Evolutionary conservation across 2,797 vertebrate genomes (phyloP), one percentile per base, ranked within the genome.

Genomic region (Menidia menidia): DNA sequence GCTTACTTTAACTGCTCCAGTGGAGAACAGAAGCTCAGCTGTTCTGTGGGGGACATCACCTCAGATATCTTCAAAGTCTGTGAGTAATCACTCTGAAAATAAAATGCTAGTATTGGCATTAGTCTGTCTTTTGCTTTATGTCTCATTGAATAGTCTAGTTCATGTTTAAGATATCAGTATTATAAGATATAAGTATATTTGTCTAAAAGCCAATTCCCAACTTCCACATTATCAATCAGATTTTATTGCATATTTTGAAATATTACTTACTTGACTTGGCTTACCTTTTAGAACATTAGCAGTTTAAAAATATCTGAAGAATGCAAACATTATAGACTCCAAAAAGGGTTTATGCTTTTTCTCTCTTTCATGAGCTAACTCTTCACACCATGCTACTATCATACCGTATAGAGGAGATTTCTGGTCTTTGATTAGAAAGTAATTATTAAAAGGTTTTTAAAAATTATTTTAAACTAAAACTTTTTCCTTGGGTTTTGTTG

Each of bases 1-100:
- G 70, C 30, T 0, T 1, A 1, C 16, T 57, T 88, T 43, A 87
- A 89, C 84, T 89, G 88, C 55, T 82, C 86, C 11, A 5, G 2
- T 0, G 47, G 25, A 6, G 1, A 33, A 1, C 0, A 12, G 5
- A 39, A 1, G 0, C 0, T 88, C 52, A 71, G 16, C 18, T 92
- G 90, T 64, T 81, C 50, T 4, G 64, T 87, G 41, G 72, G 57
- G 0, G 4, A n/a, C 0, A 4, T 52, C 35, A 74, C 39, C 12
- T 83, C 87, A 0, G 5, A 64, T 0, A 0, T 0, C 7, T 3
- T 78, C 16, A 0, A 14, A 16, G 45, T 84, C 60, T 92, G 91
- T 92, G 53, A 90, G 91, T 91, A 65, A 0, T 57, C 0, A 50
- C 1, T 35, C 12, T 58, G 39, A 56, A 52, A 32, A 58, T 2